Evolutionary conservation across 2,113 vertebrate genomes (phyloP).

Genomic region (Leptobrachium leishanense): DNA sequence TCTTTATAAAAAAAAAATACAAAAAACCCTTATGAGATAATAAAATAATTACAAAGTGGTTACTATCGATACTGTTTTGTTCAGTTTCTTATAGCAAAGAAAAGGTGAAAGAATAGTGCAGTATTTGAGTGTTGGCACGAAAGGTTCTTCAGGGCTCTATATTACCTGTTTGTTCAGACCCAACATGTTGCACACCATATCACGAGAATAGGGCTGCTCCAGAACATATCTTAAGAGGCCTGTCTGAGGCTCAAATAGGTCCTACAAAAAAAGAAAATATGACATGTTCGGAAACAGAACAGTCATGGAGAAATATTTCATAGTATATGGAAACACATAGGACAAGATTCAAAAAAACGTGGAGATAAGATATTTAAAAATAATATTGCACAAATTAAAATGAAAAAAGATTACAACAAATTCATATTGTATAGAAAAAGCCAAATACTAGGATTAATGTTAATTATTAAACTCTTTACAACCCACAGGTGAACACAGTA

Average conservation of each 20-base stretch:
- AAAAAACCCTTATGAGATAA: slow-evolving; percentile 62
- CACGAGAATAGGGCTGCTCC: slow-evolving; percentile 97
- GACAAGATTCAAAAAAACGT: too few species aligned
- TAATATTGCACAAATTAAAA: too few species aligned
- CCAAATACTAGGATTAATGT: too few species aligned
- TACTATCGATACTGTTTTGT: slow-evolving; percentile 73
- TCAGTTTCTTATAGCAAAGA: slow-evolving; percentile 77
- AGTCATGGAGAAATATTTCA: too few species aligned
- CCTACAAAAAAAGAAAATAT: slow-evolving; percentile 69
- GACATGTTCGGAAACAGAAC: too few species aligned
- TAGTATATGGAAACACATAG: too few species aligned
- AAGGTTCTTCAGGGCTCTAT: slow-evolving; percentile 61
- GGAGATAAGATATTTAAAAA: too few species aligned
- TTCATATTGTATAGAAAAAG: too few species aligned
- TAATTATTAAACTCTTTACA: too few species aligned
- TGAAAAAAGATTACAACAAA: too few species aligned
- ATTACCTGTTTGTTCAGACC: slow-evolving; percentile 99
- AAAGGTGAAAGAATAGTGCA: slow-evolving; percentile 64
- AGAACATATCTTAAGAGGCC: slow-evolving; percentile 94
- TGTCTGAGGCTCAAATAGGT: slow-evolving; percentile 98
- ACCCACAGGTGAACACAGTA: too few species aligned
- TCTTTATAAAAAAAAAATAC: slow-evolving; percentile 34
- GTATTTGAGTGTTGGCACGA: slow-evolving; percentile 72
- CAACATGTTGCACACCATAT: slow-evolving; percentile 99
- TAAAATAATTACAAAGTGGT: slow-evolving; percentile 52